Evolutionary conservation across 2,888 invertebrate species (phyloP), one percentile per base, ranked within the genome.

Genomic region (Tanypteryx hageni): DNA sequence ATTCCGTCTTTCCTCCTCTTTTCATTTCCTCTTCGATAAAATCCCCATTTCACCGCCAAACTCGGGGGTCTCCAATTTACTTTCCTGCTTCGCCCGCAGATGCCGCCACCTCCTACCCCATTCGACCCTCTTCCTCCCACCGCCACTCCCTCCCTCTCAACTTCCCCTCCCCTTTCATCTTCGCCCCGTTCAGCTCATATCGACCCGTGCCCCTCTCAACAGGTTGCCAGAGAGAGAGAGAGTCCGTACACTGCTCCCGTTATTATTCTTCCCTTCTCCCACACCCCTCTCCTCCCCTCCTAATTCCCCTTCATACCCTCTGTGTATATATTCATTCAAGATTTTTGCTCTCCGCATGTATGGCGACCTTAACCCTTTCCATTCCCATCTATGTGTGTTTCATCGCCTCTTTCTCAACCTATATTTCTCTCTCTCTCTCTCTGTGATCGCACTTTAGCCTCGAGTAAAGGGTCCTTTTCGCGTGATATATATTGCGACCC

Each of bases 181-280:
- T 16, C n/a, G 14, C 57, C 18, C 8, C 22, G 57, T 57, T 22
- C 61, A 64, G 44, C 44, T 64, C n/a, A 31, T 61, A 89, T 89
- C 89, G 89, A 89, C 64, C 89, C 89, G 61, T 13, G 31, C 61
- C 16, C 31, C 89, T 64, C 64, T 89, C 89, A 89, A 89, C 89
- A 89, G 89, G 89, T 89, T 89, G 89, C 89, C 83, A 57, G 14
- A 83, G 83, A n/a, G 44, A 68, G n/a, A 68, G 68, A 68, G 68
- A 22, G 27, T 61, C 86, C 27, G 14, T 58, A 44, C 56, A 27
- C 44, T 56, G 44, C n/a, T 68, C 89, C 44, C 44, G 18, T 18
- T 44, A 31, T 18, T 64, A 31, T 18, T 64, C 27, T 14, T n/a
- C 44, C 18, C 89, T 56, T 16, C 13, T n/a, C n/a, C n/a, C n/a